Evolutionary conservation across 2,797 vertebrate genomes (phyloP).

Genomic region (Glyptemys insculpta): DNA sequence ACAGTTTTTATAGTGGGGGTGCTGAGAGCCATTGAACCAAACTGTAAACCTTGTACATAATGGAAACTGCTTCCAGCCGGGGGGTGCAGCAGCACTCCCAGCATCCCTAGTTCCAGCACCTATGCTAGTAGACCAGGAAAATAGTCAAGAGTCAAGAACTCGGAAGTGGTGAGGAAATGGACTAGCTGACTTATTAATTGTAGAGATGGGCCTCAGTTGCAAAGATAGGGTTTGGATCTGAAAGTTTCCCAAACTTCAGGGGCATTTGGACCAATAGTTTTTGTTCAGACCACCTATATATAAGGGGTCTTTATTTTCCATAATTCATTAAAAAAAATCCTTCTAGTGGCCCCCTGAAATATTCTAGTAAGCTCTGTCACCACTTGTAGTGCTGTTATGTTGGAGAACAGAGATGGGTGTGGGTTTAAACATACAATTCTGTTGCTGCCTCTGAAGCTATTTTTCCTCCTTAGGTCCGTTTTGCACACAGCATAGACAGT

Average conservation of each 20-base stretch:
- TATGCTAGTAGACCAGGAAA: neutral
- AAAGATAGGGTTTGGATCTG: neutral
- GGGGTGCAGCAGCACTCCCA: too few species aligned
- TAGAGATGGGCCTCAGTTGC: neutral
- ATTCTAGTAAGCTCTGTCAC: neutral
- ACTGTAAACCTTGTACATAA: too few species aligned
- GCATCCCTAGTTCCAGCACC: too few species aligned
- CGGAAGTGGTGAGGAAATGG: neutral
- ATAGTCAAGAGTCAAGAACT: neutral
- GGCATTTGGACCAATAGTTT: neutral
- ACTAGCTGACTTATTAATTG: neutral
- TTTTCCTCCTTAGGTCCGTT: neutral
- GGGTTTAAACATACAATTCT: neutral
- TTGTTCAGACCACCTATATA: constrained; percentile 28
- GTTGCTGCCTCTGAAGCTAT: neutral
- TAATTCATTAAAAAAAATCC: neutral
- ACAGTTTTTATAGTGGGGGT: too few species aligned
- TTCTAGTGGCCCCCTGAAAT: constrained; percentile 5
- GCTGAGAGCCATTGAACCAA: too few species aligned
- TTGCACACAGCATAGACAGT: neutral
- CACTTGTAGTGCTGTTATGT: neutral
- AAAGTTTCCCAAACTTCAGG: neutral
- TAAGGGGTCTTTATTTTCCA: constrained; percentile 44
- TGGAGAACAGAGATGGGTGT: neutral
- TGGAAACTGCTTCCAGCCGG: too few species aligned